phyloP scores from a whole-genome alignment of 1,140 invertebrate species.

The Neodiprion virginianus region DNA sequence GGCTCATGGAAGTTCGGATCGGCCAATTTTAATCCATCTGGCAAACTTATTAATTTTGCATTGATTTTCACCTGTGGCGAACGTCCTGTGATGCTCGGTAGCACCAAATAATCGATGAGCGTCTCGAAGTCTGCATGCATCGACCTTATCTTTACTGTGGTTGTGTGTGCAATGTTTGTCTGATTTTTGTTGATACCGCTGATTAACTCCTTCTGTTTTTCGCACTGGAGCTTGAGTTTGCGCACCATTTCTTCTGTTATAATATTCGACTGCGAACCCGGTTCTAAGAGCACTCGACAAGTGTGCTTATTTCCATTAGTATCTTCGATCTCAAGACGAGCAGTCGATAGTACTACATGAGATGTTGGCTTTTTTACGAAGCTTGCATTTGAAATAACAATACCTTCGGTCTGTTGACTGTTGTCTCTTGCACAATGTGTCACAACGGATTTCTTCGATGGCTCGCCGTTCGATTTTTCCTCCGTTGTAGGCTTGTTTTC shows the following conservation, averaged over 20 bases:
- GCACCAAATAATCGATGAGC: slow-evolving; percentile 23
- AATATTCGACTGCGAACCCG: slow-evolving; percentile 30
- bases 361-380: background rate
- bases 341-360: slow-evolving; percentile 25
- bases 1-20: slow-evolving; percentile 38
- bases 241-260: slow-evolving; percentile 24
- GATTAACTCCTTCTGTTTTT: slow-evolving; percentile 13
- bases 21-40: slow-evolving; percentile 27
- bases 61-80: slow-evolving; percentile 22
- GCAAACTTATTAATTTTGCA: slow-evolving; percentile 15
- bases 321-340: slow-evolving; percentile 23
- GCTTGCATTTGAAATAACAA: background rate
- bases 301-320: slow-evolving; percentile 15
- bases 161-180: slow-evolving; percentile 16
- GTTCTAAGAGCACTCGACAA: slow-evolving; percentile 26
- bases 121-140: slow-evolving; percentile 17
- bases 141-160: slow-evolving; percentile 25
- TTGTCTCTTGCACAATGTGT: background rate
- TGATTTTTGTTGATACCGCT: slow-evolving; percentile 21
- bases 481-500: background rate
- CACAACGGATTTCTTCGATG: slow-evolving; percentile 16
- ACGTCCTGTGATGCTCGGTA: slow-evolving; percentile 24
- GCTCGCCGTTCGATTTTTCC: slow-evolving; percentile 8
- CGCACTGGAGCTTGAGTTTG: slow-evolving; percentile 18
- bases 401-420: background rate